Base-by-base conservation (phyloP, 2,797 vertebrate species). In the Myioborus melanocephalus region DNA sequence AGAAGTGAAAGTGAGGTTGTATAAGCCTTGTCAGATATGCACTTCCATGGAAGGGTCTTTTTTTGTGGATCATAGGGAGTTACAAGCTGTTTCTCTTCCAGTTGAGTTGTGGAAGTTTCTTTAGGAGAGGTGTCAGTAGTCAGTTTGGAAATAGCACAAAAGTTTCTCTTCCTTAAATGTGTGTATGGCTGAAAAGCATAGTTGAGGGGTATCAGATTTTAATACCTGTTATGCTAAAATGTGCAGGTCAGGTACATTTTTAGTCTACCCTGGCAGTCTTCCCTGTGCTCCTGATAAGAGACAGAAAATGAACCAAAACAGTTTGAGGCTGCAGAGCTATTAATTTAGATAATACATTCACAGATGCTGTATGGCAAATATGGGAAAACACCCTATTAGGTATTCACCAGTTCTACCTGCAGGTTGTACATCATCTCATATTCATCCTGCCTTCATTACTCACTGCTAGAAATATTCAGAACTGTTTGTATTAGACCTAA, bases 401-500 rank as follows among this genome's bases (percentile, higher is more conserved):
- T 80, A 93, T 89, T 93, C 83, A 50, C 22, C 81, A 21, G 27
- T 89, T 87, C 87, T 89, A 30, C 79, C 84, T 94, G 65, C 59
- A 82, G 55, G 59, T 84, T 90, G 35, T 91, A 72, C 55, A 53
- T 92, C 63, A 56, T 80, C 77, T 82, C 83, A 20, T 53, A 55
- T 85, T 93, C 57, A 34, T 91, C 26, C 61, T 87, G 50, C 64
- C 82, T 93, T 85, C 87, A 81, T 92, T 94, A 56, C 65, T 94
- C 55, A 76, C 44, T 85, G 92, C 34, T 83, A 72, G 69, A 87
- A 60, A 75, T 85, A 89, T 16, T 85, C 65, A 81, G 71, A 86
- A 91, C 47, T 77, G 50, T 91, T 97, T 91, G 72, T 83, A 47
- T 95, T 91, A 81, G 76, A 69, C 79, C 21, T 93, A 93, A 91